Conservation (phyloP, 2,888 invertebrate genomes). For the Halocaridina rubra region DNA sequence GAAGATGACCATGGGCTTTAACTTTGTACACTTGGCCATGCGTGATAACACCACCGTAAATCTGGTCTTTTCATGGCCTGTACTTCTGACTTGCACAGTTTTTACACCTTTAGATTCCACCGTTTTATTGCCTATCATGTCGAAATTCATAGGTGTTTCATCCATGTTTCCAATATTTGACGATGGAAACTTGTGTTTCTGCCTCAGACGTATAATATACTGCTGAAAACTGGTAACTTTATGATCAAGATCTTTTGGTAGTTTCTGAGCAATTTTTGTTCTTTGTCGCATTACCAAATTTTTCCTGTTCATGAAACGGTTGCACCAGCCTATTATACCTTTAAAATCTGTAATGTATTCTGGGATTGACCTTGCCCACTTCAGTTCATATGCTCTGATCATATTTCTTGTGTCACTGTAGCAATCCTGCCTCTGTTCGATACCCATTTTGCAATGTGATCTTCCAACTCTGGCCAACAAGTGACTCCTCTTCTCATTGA, state of each 20-base stretch:
- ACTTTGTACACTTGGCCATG: constrained; percentile 10
- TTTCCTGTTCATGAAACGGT: too few species aligned
- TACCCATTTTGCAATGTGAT: background rate
- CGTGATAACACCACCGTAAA: background rate
- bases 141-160: background rate
- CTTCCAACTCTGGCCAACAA: background rate
- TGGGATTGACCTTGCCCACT: too few species aligned
- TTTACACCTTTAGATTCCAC: background rate
- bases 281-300: too few species aligned
- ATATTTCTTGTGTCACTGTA: background rate
- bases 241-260: background rate
- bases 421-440: background rate
- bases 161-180: constrained; percentile 21
- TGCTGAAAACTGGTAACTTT: too few species aligned
- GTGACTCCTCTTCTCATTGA: background rate
- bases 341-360: too few species aligned
- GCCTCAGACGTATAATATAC: background rate
- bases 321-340: too few species aligned
- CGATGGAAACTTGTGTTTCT: background rate
- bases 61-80: constrained; percentile 3
- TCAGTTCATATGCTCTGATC: background rate
- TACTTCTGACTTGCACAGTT: constrained; percentile 16
- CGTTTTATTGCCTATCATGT: constrained; percentile 13
- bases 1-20: background rate
- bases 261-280: too few species aligned